Percentiles rank a stretch among this genome's conserved stretches.
Conservation (phyloP, 2,888 invertebrate genomes). For the Leucoma salicis region DNA sequence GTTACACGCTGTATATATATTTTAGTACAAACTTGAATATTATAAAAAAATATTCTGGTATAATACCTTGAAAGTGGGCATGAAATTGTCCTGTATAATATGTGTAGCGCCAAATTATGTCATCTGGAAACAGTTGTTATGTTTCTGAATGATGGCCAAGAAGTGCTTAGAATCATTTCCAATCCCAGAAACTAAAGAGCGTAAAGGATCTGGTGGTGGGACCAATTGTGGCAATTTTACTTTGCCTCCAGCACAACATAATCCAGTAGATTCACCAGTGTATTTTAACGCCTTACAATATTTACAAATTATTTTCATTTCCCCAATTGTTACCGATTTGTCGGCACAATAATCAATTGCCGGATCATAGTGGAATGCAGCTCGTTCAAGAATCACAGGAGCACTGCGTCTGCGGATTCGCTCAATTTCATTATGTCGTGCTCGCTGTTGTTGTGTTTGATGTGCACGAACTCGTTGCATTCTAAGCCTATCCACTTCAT, state of each 20-base stretch:
- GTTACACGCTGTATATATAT: no score
- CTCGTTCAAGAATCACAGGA: constrained; percentile 26
- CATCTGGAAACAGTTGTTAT: constrained; percentile 42
- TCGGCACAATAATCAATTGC: constrained; percentile 25
- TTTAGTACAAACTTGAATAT: neutral
- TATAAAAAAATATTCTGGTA: neutral
- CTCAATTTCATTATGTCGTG: constrained; percentile 29
- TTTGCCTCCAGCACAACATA: constrained; percentile 22
- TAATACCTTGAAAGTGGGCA: neutral
- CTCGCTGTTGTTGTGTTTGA: constrained; percentile 33
- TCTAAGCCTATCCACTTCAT: constrained; percentile 23
- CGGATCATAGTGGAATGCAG: constrained; percentile 26
- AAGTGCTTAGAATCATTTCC: constrained; percentile 35
- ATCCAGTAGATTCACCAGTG: constrained; percentile 18
- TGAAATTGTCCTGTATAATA: neutral
- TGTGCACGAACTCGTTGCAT: constrained; percentile 31
- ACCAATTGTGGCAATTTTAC: constrained; percentile 35
- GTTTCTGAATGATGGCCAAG: constrained; percentile 36
- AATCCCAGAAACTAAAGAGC: constrained; percentile 32
- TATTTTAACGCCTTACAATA: constrained; percentile 20
- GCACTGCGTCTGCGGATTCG: constrained; percentile 32
- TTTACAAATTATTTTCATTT: constrained; percentile 13
- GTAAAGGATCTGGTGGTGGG: constrained; percentile 20
- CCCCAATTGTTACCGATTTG: constrained; percentile 21
- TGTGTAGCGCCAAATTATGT: constrained; percentile 37